Base-by-base conservation (phyloP, 2,888 invertebrate genomes). In the Epinotia ramella region DNA sequence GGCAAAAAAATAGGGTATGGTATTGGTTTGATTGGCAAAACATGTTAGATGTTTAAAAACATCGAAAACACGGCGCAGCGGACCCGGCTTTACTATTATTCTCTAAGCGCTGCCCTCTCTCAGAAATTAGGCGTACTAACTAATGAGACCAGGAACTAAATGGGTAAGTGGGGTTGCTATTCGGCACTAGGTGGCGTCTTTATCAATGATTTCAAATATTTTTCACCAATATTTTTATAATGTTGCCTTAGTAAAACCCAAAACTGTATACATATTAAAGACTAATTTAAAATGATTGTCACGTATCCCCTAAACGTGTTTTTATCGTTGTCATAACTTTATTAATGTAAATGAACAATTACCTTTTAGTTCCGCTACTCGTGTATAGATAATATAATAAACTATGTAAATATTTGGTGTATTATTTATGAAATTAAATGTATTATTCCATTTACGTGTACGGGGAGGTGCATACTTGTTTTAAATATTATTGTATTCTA, bases 161-260 rank as follows among this genome's bases (percentile, higher is more conserved):
- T 53, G n/a, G 7, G n/a, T 4, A 2, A n/a, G 7, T n/a, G n/a
- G 6, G n/a, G 9, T 44, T 44, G 12, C 75, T 71, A 71, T 3
- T 66, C 53, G 28, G 0, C 53, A 13, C 24, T 60, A 75, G 75
- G 66, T 66, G 75, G 60, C 75, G 60, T 11, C 24, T 3, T 40
- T 56, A 12, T 28, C 11, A 46, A 24, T 33, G 5, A 12, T 46
- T 20, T n/a, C 7, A 1, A 18, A 40, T 40, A n/a, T 33, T 20
- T 12, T 16, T 24, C 5, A 18, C 13, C 5, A 2, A 12, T 12
- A 57, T 57, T 57, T n/a, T 24, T 5, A 59, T 18, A 12, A 46
- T 11, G 11, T 44, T 44, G 12, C 12, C 3, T 46, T 46, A 13
- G 46, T 13, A 20, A 24, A 18, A 16, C 5, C n/a, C 24, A 33